Conservation (phyloP, 2,113 vertebrate genomes). For the Neodontobutis hainanensis region DNA sequence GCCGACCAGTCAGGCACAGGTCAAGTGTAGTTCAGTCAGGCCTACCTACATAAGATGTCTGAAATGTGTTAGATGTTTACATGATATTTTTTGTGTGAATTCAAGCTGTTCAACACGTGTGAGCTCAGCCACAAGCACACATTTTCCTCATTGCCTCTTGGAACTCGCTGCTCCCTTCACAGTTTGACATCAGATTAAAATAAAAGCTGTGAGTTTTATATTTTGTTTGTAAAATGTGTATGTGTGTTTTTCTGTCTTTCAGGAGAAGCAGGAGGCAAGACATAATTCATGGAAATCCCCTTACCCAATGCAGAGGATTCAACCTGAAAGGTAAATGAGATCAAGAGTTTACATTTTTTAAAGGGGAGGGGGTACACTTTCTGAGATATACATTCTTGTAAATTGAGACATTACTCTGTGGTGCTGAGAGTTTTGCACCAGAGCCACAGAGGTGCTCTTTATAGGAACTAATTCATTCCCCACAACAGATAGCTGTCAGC, state of each 20-base stretch:
- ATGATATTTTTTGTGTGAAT: constrained; percentile 13
- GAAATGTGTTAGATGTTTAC: constrained; percentile 58
- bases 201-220: constrained; percentile 12
- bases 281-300: constrained; percentile 93
- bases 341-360: not conserved
- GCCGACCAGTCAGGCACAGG: constrained; percentile 38
- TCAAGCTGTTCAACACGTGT: constrained; percentile 46
- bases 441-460: no score
- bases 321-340: constrained; percentile 94
- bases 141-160: constrained; percentile 41
- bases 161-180: constrained; percentile 8
- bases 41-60: constrained; percentile 32
- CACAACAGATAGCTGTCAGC: no score
- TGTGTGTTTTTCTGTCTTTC: not conserved
- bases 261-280: constrained; percentile 97
- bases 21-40: constrained; percentile 57
- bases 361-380: no score
- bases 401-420: no score
- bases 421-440: no score
- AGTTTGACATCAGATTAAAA: constrained; percentile 5
- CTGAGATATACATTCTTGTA: no score
- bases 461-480: no score
- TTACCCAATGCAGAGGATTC: constrained; percentile 96
- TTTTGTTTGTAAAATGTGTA: not conserved
- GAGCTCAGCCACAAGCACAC: constrained; percentile 40